Conservation (phyloP, 2,113 vertebrate genomes). For the Phocoena phocoena region DNA sequence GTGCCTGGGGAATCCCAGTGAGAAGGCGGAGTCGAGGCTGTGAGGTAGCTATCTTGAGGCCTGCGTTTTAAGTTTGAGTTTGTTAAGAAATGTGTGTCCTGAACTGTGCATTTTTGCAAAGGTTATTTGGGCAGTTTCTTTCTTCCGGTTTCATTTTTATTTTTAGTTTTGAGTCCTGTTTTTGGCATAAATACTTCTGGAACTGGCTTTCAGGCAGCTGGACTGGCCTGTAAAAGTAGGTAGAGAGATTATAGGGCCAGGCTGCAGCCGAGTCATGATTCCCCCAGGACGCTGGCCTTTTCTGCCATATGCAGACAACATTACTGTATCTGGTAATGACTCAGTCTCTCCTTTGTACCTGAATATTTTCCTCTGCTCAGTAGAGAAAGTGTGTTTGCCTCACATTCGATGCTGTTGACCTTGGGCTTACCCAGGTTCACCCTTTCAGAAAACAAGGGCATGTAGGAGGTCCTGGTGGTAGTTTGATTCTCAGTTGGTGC, state of each 20-base stretch:
- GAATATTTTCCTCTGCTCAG: conserved; percentile 41
- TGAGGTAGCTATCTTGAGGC: background rate
- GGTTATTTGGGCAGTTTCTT: background rate
- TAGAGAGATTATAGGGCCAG: background rate
- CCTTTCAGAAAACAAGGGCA: conserved; percentile 59
- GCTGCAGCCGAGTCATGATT: background rate
- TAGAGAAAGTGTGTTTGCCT: conserved; percentile 36
- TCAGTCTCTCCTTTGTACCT: conserved; percentile 37
- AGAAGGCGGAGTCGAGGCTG: background rate
- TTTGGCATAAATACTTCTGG: background rate
- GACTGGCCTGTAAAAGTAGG: background rate
- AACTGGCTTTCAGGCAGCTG: background rate
- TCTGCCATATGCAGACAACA: background rate
- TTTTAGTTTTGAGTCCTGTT: background rate
- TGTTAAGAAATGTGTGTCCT: background rate
- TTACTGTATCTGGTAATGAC: background rate
- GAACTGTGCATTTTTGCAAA: background rate
- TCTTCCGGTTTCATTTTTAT: background rate
- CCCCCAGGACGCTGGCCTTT: background rate
- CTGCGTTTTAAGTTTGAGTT: background rate
- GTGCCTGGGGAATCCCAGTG: background rate
- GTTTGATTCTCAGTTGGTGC: conserved; percentile 40
- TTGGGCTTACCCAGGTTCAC: conserved; percentile 56
- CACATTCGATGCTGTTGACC: background rate
- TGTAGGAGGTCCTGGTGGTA: conserved; percentile 29